Base-by-base conservation (phyloP, 2,113 vertebrate genomes). In the Trematomus loennbergii region DNA sequence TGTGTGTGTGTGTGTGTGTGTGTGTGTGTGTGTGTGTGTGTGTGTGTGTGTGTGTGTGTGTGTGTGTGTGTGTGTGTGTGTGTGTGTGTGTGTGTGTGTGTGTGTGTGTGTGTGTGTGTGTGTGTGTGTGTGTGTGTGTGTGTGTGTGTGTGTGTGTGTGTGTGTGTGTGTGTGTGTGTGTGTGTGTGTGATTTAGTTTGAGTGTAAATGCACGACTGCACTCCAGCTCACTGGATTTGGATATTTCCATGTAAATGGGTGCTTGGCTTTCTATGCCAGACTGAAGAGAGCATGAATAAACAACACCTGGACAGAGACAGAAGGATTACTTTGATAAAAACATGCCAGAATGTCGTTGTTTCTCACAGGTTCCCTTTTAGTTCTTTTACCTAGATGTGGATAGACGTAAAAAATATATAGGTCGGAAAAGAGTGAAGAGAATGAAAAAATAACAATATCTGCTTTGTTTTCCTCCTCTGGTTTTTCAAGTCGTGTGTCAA, bases 161-260 rank as follows among this genome's bases (percentile, higher is more conserved):
- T 66, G 9, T 68, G 20, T 68, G 13, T 43, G n/a, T 25, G n/a
- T 25, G 60, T 46, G 65, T 53, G 49, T 54, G 33, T 69, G 52
- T 45, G 40, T 46, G 36, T 57, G 57, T 59, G 2, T 59, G 54
- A 13, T 22, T 33, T 22, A 29, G 55, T 58, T 12, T 15, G 55
- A 29, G 55, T 29, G 25, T 33, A 12, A 12, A 5, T 13, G 18
- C 52, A 53, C 10, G 6, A 40, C 46, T 13, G 58, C 65, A 33
- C 52, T 59, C 55, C 29, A 78, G 25, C 36, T 17, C 9, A 4
- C 18, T 59, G 12, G 40, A 87, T 63, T 57, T 70, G 61, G 49
- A 82, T 75, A 79, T 85, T 83, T 82, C 57, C 49, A 84, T 89
- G 72, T 63, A 78, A 88, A 88, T 88, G 43, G 74, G 57, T 12